Evolutionary conservation across 2,797 vertebrate genomes (phyloP).

Genomic region (Xenops minutus): DNA sequence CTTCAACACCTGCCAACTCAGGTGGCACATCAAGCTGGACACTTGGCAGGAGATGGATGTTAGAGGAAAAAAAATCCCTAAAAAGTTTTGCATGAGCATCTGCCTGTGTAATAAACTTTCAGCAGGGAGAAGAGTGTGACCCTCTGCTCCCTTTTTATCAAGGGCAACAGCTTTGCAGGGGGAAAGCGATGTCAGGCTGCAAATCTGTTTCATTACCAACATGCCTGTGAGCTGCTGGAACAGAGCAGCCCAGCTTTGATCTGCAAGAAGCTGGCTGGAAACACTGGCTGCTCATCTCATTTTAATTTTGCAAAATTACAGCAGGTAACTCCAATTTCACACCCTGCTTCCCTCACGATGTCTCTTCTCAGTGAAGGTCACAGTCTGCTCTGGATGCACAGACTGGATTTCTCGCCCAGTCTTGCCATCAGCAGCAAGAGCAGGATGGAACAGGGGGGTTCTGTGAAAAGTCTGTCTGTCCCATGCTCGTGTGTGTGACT

Average conservation of each 20-base stretch:
- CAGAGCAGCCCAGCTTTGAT: background rate
- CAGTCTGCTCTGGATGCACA: background rate
- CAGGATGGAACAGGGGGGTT: background rate
- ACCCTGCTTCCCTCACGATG: slow-evolving; percentile 6
- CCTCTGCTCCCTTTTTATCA: background rate
- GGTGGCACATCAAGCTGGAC: background rate
- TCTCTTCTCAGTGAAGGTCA: slow-evolving; percentile 8
- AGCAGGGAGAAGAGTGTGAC: background rate
- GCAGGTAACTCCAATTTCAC: slow-evolving; percentile 63
- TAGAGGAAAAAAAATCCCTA: background rate
- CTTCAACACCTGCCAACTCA: background rate
- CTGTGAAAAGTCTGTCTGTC: background rate
- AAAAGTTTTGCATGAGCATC: slow-evolving; percentile 13
- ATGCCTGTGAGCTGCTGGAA: background rate
- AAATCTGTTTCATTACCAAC: background rate
- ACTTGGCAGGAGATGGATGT: background rate
- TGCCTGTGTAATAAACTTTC: slow-evolving; percentile 2
- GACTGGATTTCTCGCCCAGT: background rate
- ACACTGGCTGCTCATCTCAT: background rate
- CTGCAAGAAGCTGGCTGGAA: background rate
- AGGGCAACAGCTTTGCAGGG: background rate
- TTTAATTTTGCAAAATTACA: slow-evolving; percentile 43
- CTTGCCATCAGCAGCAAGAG: background rate
- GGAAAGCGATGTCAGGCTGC: background rate
- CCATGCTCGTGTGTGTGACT: background rate